phyloP scores from a whole-genome alignment of 2,113 vertebrate genomes.

The Acanthochromis polyacanthus region DNA sequence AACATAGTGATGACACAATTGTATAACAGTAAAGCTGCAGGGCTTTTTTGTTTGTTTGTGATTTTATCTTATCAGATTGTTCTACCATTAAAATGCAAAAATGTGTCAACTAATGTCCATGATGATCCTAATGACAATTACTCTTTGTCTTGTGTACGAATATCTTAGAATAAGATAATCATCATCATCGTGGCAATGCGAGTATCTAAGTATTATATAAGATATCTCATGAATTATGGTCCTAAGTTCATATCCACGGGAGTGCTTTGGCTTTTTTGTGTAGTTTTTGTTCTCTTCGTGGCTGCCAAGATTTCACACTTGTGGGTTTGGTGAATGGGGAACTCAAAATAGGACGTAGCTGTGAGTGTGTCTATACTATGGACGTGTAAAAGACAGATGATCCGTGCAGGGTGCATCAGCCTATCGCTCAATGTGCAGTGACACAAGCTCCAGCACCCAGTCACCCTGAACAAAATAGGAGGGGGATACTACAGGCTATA shows the following conservation, averaged over 20 bases:
- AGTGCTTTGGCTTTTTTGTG: neutral
- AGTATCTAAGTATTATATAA: neutral
- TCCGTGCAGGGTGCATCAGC: neutral
- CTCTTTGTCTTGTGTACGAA: too few relatives aligned
- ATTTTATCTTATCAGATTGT: too few relatives aligned
- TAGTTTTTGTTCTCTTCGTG: neutral
- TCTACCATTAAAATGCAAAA: too few relatives aligned
- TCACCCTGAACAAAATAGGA: conserved; percentile 2
- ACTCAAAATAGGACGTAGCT: conserved; percentile 12
- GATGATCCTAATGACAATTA: too few relatives aligned
- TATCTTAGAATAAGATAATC: neutral
- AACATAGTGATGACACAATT: too few relatives aligned
- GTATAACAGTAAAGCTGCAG: too few relatives aligned
- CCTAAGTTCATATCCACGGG: neutral
- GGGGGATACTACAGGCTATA: neutral
- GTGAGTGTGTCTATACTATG: neutral
- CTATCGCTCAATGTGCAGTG: neutral
- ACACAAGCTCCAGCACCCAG: neutral
- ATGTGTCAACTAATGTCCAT: too few relatives aligned
- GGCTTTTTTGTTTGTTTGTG: too few relatives aligned
- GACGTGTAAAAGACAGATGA: neutral
- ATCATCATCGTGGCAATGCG: neutral
- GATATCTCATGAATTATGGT: rapidly evolving
- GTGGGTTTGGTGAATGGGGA: conserved; percentile 2
- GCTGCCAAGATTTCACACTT: neutral